Evolutionary conservation across 2,797 vertebrate genomes (phyloP).

Genomic region (Dicrostonyx torquatus): DNA sequence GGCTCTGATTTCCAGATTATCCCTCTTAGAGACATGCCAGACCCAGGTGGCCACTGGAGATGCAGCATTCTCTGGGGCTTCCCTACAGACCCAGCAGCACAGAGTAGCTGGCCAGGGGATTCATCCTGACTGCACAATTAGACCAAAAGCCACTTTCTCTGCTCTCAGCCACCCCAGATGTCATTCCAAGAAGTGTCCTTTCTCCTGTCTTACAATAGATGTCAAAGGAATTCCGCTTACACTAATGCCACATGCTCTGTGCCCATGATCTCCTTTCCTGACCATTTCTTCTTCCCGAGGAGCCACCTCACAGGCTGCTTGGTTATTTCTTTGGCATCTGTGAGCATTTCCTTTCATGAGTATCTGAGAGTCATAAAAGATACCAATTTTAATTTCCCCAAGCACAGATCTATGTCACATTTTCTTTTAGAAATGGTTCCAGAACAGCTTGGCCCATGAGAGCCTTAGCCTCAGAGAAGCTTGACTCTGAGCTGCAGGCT

Average conservation of each 20-base stretch:
- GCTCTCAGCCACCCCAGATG: background rate
- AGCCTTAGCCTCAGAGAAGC: background rate
- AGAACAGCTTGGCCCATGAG: background rate
- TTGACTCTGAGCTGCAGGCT: background rate
- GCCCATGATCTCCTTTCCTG: background rate
- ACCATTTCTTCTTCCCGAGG: background rate
- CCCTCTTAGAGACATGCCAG: background rate
- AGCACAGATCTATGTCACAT: background rate
- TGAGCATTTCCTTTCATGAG: background rate
- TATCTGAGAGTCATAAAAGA: background rate
- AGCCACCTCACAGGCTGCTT: background rate
- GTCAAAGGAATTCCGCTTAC: background rate
- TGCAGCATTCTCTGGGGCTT: too few species aligned
- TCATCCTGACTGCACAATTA: background rate
- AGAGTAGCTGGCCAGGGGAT: background rate
- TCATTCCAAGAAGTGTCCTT: background rate
- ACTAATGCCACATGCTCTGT: background rate
- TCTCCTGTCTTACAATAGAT: background rate
- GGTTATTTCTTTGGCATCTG: background rate
- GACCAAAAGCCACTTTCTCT: background rate
- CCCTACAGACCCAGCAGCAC: background rate
- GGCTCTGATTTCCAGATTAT: background rate
- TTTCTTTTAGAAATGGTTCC: background rate
- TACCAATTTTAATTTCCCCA: background rate
- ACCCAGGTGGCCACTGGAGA: background rate